Base-by-base conservation (phyloP, 2,113 vertebrate species). In the Desmodus rotundus region DNA sequence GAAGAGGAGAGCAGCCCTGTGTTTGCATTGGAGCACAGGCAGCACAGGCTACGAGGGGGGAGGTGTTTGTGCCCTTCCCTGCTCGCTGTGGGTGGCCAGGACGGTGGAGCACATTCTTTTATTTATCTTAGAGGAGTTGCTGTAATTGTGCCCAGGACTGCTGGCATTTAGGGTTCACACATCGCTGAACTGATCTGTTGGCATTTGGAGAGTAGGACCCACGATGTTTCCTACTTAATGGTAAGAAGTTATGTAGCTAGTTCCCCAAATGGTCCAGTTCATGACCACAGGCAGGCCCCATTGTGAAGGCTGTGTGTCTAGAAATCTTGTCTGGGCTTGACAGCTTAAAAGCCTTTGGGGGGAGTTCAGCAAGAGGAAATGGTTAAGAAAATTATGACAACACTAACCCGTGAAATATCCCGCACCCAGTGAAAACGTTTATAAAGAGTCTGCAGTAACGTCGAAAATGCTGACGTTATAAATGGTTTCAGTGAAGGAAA, bases 121-220 rank as follows among this genome's bases (percentile, higher is more conserved):
- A 80, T 95, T 96, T 87, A n/a, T 90, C 83, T 95, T 91, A 33
- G 83, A 96, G 87, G 82, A 97, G 70, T 56, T 89, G 76, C 84
- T 92, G n/a, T 68, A 56, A 73, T 76, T 94, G 77, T 94, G 70
- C 85, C 91, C 86, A 36, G 38, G 95, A 91, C 73, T 38, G 26
- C 76, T 96, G 89, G 93, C 74, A 93, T 95, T 95, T 91, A 73
- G 63, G 56, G 65, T 80, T 96, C 91, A 85, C 89, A 72, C 70
- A 38, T 91, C 26, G 8, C 58, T 36, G 86, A 93, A 80, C 26
- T 14, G 12, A 58, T 72, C 96, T 87, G 24, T 80, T 84, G 93
- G 78, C 36, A 81, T 96, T 84, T 91, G 73, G 92, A 81, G 70
- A 90, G 84, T 2, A 91, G 36, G 47, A 38, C 5, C 43, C 54